Evolutionary conservation across 2,888 invertebrate species (phyloP), one percentile per base, ranked within the genome.

Genomic region (Amphiduros pacificus): DNA sequence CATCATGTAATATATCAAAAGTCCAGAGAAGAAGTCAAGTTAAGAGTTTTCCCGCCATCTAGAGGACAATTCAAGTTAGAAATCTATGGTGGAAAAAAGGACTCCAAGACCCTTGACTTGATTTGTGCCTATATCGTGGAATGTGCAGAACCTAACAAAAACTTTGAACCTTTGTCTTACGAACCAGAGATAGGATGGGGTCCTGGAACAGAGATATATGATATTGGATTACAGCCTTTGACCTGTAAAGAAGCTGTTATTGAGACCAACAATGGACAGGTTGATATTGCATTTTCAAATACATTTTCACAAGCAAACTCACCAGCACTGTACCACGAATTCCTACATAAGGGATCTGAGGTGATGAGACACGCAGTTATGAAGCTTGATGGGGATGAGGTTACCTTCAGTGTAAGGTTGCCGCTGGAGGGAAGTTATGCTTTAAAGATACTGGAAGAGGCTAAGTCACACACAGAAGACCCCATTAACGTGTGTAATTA

Each of bases 401-500:
- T 73, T 0, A 65, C 74, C 22, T 71, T 79, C 20, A 71, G 72
- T 54, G 62, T 79, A 6, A 70, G 79, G 1, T 66, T 79, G 1
- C 78, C 79, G n/a, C 71, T 74, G 61, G 69, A 69, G 28, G 79
- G 79, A 26, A 76, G 75, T 57, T 77, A 67, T 62, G 79, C 79
- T 0, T 71, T 78, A n/a, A 76, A 78, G 57, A 64, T 80, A 56
- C 79, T 73, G 62, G 77, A 76, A n/a, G 74, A 75, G 54, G 73
- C 72, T 6, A 69, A 70, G 20, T 73, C 70, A 1, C 67, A 72
- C n/a, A 70, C 70, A 44, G 79, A 77, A 1, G 71, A 72, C 11
- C 73, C 77, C 5, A 71, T 71, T 3, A 80, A 80, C 58, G 77
- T 79, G 5, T 72, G 77, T 56, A 80, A 80, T 66, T 80, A 80